These are phyloP conservation scores for Antennarius striatus DNA, from an alignment of 2,113 vertebrate genomes.

Conservation along the genomic window DNA sequence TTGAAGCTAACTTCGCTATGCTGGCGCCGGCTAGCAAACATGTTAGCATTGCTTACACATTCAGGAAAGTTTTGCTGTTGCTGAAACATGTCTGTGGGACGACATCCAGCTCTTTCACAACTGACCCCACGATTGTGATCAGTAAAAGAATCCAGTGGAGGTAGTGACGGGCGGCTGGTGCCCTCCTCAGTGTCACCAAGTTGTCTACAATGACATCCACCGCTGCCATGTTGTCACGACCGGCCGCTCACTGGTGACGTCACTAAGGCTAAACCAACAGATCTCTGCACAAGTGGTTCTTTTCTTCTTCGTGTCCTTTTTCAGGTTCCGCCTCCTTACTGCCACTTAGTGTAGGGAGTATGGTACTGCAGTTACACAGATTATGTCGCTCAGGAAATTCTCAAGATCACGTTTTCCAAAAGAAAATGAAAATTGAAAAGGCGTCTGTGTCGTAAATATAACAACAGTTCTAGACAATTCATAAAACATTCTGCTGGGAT, in stretches of 20 bases:
- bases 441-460: no score
- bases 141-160: conserved; percentile 77
- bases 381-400: no score
- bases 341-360: no score
- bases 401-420: no score
- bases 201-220: conserved; percentile 62
- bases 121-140: conserved; percentile 79
- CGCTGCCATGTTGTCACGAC: conserved; percentile 70
- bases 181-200: conserved; percentile 63
- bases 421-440: no score
- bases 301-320: no score
- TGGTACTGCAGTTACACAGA: no score
- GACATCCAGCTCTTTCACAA: conserved; percentile 81
- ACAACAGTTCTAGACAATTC: no score
- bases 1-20: not conserved
- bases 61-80: conserved; percentile 87
- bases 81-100: conserved; percentile 85
- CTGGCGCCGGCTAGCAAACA: conserved; percentile 16
- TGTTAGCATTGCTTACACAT: conserved; percentile 82
- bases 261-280: not conserved
- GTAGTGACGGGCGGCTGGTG: conserved; percentile 44
- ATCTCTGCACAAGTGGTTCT: no score
- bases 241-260: conserved; percentile 14
- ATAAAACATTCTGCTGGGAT: no score
- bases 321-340: no score